A percentile compares a stretch with the other conserved stretches of the same genome.
Conservation (phyloP, 37 sponge, comb jelly and placozoan species). For the Aphrocallistes beatrix region DNA sequence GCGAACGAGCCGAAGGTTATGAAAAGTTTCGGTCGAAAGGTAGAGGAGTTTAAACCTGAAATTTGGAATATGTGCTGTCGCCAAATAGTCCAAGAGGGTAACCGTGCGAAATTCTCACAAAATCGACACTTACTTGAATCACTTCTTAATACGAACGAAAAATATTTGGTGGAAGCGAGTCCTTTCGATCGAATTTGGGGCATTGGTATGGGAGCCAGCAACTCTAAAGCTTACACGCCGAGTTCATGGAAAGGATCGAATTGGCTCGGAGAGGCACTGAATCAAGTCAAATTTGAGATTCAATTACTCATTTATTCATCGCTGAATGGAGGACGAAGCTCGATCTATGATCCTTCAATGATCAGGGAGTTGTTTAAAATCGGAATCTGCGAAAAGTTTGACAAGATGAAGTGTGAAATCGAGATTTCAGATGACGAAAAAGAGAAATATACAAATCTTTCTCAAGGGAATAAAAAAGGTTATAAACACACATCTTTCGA, state of each 20-base stretch:
- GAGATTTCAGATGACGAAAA: neutral
- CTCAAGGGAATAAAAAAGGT: neutral
- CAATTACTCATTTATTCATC: neutral
- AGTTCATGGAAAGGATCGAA: conserved; percentile 62
- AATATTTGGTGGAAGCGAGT: conserved; percentile 65
- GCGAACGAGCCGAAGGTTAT: conserved; percentile 32
- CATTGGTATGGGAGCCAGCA: conserved; percentile 44
- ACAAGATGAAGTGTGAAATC: neutral
- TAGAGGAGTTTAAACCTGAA: conserved; percentile 35
- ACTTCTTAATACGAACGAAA: conserved; percentile 40
- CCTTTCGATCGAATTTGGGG: conserved; percentile 68
- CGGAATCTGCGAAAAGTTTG: neutral
- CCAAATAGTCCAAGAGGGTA: conserved; percentile 49
- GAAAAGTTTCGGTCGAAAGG: conserved; percentile 58
- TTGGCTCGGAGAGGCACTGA: conserved; percentile 53
- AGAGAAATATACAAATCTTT: neutral
- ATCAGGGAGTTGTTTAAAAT: neutral
- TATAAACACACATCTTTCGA: too few species aligned
- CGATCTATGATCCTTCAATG: neutral
- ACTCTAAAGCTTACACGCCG: conserved; percentile 32
- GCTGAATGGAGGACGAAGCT: neutral
- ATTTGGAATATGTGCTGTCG: conserved; percentile 38
- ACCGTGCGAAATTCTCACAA: conserved; percentile 65
- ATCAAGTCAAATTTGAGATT: conserved; percentile 54
- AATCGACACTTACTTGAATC: conserved; percentile 25